Evolutionary conservation across 2,888 invertebrate species (phyloP).

Genomic region (Penaeus monodon): DNA sequence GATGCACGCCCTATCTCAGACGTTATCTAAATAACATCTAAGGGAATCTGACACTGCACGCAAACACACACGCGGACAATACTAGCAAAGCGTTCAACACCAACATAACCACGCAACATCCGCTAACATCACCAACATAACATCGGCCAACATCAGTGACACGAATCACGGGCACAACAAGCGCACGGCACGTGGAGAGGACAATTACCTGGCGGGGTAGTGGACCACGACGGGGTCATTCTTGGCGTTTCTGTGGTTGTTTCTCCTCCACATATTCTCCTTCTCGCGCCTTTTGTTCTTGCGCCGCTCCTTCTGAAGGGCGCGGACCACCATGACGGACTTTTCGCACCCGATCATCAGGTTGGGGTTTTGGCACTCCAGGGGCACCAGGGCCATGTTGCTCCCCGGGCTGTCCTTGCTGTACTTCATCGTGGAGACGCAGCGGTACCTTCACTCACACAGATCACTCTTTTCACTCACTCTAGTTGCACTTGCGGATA

Average conservation of each 20-base stretch:
- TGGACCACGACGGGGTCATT: conserved; percentile 59
- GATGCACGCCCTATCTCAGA: no score
- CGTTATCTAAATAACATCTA: no score
- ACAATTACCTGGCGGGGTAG: conserved; percentile 44
- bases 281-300: conserved; percentile 58
- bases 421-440: conserved; percentile 40
- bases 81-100: no score
- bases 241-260: conserved; percentile 52
- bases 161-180: no score
- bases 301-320: conserved; percentile 56
- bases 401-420: conserved; percentile 38
- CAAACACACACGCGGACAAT: no score
- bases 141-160: no score
- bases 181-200: not conserved
- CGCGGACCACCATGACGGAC: conserved; percentile 32
- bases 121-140: no score
- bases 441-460: conserved; percentile 25
- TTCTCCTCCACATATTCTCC: conserved; percentile 61
- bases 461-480: not conserved
- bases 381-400: conserved; percentile 45
- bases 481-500: not conserved
- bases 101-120: no score
- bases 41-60: no score
- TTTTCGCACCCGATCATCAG: conserved; percentile 47
- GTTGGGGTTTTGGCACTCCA: conserved; percentile 40